phyloP scores from a whole-genome alignment of 2,113 vertebrate genomes.

The Apodemus sylvaticus region DNA sequence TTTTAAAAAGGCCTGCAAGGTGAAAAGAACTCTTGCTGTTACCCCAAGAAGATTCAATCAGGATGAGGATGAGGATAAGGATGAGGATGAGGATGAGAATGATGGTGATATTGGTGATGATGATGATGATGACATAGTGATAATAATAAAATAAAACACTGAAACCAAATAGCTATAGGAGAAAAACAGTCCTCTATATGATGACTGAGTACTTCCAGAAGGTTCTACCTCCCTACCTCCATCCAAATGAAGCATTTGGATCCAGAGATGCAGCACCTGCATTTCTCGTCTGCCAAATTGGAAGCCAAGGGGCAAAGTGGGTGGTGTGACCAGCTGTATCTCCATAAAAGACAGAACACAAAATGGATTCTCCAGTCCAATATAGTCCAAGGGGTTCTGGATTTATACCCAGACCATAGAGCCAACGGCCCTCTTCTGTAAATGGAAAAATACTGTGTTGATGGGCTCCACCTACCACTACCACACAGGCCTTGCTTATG shows the following conservation, averaged over 20 bases:
- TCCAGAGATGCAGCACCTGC: conserved; percentile 83
- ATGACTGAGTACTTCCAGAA: conserved; percentile 74
- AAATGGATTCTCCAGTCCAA: conserved; percentile 80
- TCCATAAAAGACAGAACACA: conserved; percentile 82
- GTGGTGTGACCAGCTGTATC: conserved; percentile 83
- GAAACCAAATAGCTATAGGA: conserved; percentile 74
- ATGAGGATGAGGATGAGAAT: neutral
- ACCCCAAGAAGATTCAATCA: conserved; percentile 68
- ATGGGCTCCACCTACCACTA: neutral
- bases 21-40: neutral
- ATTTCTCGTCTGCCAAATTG: conserved; percentile 81
- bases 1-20: neutral
- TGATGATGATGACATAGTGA: conserved; percentile 16
- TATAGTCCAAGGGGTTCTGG: conserved; percentile 70
- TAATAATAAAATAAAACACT: conserved; percentile 54
- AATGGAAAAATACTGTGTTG: neutral
- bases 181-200: conserved; percentile 74
- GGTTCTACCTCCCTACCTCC: conserved; percentile 62
- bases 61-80: neutral
- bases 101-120: conserved; percentile 47
- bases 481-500: neutral
- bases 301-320: conserved; percentile 81
- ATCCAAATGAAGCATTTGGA: conserved; percentile 75
- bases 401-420: conserved; percentile 29
- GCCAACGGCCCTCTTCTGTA: conserved; percentile 39